A percentile compares a stretch with the other conserved stretches of the same genome.
These are phyloP conservation scores for Phodopus roborovskii DNA, from an alignment of 2,113 vertebrate genomes.

Conservation along the genomic window DNA sequence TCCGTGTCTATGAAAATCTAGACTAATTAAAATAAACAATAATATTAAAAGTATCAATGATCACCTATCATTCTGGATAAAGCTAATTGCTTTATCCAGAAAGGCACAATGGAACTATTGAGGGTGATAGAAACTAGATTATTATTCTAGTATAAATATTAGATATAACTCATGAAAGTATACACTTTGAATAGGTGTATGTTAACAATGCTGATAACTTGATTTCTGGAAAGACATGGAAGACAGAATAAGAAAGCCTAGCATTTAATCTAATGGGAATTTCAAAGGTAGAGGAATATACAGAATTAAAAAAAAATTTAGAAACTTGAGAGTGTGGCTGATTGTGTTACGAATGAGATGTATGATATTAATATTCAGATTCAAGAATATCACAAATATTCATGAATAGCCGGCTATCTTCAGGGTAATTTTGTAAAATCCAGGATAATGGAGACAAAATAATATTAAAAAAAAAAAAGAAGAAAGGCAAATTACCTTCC, in stretches of 20 bases:
- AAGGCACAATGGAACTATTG: background rate
- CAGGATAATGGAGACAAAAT: conserved; percentile 11
- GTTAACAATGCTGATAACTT: background rate
- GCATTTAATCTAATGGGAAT: background rate
- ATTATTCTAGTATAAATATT: background rate
- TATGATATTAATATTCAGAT: conserved; percentile 1
- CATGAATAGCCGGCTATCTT: background rate
- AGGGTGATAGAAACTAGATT: background rate
- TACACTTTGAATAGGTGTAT: background rate
- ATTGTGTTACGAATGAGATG: background rate
- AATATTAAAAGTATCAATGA: background rate
- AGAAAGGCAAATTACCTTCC: background rate
- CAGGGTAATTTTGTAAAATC: background rate
- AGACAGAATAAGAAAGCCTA: background rate
- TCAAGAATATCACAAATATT: background rate
- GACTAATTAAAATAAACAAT: background rate
- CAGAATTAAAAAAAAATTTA: background rate
- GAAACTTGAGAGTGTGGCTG: background rate
- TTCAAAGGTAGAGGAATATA: background rate
- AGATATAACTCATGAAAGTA: background rate
- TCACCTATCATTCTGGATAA: background rate
- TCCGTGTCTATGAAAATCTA: background rate
- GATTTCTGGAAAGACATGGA: background rate
- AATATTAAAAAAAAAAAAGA: background rate
- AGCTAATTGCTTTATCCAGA: background rate